Base-by-base conservation (phyloP, 2,888 invertebrate species). In the Zaprionus lineosus region DNA sequence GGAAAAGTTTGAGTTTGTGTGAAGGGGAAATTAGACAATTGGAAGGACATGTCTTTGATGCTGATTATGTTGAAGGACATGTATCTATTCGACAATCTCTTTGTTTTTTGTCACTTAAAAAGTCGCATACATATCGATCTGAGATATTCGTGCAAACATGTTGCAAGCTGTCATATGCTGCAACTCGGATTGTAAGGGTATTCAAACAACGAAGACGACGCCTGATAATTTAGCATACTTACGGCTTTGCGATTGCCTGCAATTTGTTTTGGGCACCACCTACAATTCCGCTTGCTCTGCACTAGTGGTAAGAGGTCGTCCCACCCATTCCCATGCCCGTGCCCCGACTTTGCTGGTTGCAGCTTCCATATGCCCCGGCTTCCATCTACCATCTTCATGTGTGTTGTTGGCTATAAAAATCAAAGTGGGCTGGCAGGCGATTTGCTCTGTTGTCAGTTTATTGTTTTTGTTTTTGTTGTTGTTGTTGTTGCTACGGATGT, bases 371-470 rank as follows among this genome's bases (percentile, higher is more conserved):
- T 8, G 37, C 9, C 15, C 15, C 7, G 8, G 44, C 41, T 61
- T 34, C 9, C 65, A 47, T 37, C 66, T 41, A 26, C 31, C 52
- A 48, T 59, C 53, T 61, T 69, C 70, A 62, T 62, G 68, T 61
- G 68, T 57, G 57, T 33, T 78, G 75, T 33, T 78, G 75, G 59
- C 75, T 70, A 83, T 76, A 73, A 83, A 79, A 79, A 83, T 83
- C 84, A 84, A 84, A 84, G 77, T 83, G 79, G 84, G 84, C 84
- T 83, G 83, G 76, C 74, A 55, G 79, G 84, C 81, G 77, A 76
- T 78, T 82, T 75, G 75, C 63, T 60, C 60, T 62, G 59, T 70
- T 75, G 75, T 78, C 75, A 74, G 67, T 50, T 57, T 72, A 48
- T 53, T 34, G 26, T 40, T 44, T 41, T 51, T 37, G 44, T 51